Base-by-base conservation (phyloP, 1,140 invertebrate species). In the Nebria ingens region DNA sequence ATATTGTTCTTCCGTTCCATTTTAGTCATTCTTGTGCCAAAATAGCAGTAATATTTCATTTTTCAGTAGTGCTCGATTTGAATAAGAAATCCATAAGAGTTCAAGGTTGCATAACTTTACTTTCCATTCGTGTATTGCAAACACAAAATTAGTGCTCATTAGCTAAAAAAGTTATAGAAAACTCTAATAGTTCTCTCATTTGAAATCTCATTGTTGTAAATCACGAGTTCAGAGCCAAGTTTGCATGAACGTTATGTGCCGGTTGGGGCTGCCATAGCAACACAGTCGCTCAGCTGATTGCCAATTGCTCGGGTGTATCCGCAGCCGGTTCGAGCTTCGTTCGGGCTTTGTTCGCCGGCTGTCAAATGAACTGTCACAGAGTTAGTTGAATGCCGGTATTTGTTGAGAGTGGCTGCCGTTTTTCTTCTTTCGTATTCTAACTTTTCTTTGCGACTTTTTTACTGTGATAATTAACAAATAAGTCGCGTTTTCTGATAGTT, bases 321-420 rank as follows among this genome's bases (percentile, higher is more conserved):
- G 40, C 9, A 4, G 40, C 40, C 40, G 40, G 40, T 45, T 17
- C 25, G 25, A n/a, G 9, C 40, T 3, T 3, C 40, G 15, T 6
- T 45, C 40, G 40, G 40, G 40, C 40, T 45, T 45, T 45, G 40
- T 45, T 45, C 40, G 40, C 40, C 40, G 40, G 40, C 40, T 45
- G 40, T 45, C 40, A 45, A 17, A 45, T 45, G 25, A n/a, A 9
- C 25, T 45, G 40, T 17, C 15, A n/a, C n/a, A 17, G 15, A 45
- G 6, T 45, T 17, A 45, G 40, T 45, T 45, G 40, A 17, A 45
- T 17, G 40, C 40, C 40, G 40, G 40, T 45, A 45, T 17, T 45
- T 45, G 40, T 17, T 4, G 15, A 45, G 40, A 45, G 6, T 17
- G 15, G 40, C 17, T 45, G 40, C 4, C 6, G n/a, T n/a, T 45